Percentiles rank a stretch among this genome's conserved stretches.
Evolutionary conservation across 2,113 vertebrate genomes (phyloP).

Genomic region (Sardina pilchardus): DNA sequence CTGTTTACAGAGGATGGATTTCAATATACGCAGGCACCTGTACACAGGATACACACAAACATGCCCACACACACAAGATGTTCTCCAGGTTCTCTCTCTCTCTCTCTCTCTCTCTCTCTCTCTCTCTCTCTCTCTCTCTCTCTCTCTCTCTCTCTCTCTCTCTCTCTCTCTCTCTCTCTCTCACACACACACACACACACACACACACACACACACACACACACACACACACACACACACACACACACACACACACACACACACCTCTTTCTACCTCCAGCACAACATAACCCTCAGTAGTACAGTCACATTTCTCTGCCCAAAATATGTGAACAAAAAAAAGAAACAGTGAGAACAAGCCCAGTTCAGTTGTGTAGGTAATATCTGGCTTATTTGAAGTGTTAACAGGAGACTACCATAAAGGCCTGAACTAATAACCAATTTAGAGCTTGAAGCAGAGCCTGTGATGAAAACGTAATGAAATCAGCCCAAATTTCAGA

Average conservation of each 20-base stretch:
- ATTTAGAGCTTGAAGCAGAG: constrained; percentile 67
- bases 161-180: no score
- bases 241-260: no score
- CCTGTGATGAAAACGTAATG: constrained; percentile 69
- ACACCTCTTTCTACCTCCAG: no score
- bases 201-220: no score
- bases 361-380: constrained; percentile 29
- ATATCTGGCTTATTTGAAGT: constrained; percentile 66
- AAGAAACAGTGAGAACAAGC: background rate
- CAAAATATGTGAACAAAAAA: constrained; percentile 13
- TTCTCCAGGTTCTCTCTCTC: no score
- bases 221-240: no score
- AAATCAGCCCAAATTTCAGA: constrained; percentile 66
- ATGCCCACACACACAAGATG: no score
- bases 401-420: constrained; percentile 63
- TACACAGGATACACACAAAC: no score
- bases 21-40: background rate
- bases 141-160: no score
- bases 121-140: no score
- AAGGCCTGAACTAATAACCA: constrained; percentile 66
- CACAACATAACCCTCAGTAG: background rate
- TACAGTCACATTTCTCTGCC: constrained; percentile 40
- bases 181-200: no score
- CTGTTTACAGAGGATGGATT: background rate
- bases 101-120: no score